Evolutionary conservation across 2,113 vertebrate species (phyloP), one percentile per base, ranked within the genome.

Genomic region (Oophaga pumilio): DNA sequence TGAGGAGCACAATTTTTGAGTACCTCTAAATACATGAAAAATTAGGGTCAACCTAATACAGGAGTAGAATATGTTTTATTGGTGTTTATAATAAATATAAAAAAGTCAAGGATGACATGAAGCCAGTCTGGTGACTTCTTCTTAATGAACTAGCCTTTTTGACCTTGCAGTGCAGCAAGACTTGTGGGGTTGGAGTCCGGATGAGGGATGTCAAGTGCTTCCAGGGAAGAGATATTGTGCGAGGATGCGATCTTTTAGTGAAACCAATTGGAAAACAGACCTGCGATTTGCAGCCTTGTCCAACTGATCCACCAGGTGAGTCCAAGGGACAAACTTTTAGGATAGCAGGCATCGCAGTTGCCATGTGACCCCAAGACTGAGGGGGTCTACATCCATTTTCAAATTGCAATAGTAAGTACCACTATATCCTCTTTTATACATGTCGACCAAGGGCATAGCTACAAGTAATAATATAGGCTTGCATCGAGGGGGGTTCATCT

Each of bases 181-280:
- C 97, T 0, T 99, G 97, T 0, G 97, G 98, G 0, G 95, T 96
- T 0, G 98, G 97, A 0, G 95, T 99, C 90, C 89, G 98, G 89
- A 98, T 99, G 97, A 92, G 98, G 0, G 98, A 99, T 0, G 97
- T 99, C 74, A 99, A 98, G 90, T 99, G 98, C 88, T 99, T 99
- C 93, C 97, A 99, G 91, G 97, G 95, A 17, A 93, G 96, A 8
- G 98, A 99, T 92, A 93, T 99, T 0, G 96, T 99, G 28, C 94
- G 97, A 0, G 97, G 97, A 86, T 99, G 98, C 0, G 98, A 99
- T 93, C 96, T 97, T 0, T 94, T 99, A 83, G 96, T 97, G 91
- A 99, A 97, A 87, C 98, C 98, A 0, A 96, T 98, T 0, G 95
- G 96, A 90, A 97, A 98, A 71, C 98, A 99, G 93, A 97, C 97